Evolutionary conservation across 2,113 vertebrate species (phyloP).

Genomic region (Morone chrysops): DNA sequence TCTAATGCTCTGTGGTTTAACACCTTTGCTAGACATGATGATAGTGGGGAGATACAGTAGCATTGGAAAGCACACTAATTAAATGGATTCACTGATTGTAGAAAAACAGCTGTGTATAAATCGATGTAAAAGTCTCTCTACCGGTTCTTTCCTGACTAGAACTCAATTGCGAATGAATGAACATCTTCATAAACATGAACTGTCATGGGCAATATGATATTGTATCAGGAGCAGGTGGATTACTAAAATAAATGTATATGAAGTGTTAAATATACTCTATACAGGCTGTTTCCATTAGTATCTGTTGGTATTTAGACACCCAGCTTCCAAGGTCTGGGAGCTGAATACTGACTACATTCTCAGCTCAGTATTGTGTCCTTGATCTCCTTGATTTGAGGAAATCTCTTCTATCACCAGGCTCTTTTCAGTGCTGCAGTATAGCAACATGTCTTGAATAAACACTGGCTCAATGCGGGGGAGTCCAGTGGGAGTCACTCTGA

Average conservation of each 20-base stretch:
- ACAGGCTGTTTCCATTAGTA: not conserved
- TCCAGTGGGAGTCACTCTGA: slow-evolving; percentile 75
- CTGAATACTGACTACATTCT: slow-evolving; percentile 42
- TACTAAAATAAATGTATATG: not conserved
- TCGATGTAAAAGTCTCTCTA: slow-evolving; percentile 4
- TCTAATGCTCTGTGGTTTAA: slow-evolving; percentile 58
- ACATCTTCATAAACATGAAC: slow-evolving; percentile 22
- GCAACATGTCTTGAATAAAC: slow-evolving; percentile 78
- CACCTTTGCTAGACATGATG: slow-evolving; percentile 22
- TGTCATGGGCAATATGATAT: slow-evolving; percentile 50
- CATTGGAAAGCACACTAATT: not conserved
- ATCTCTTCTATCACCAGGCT: slow-evolving; percentile 62
- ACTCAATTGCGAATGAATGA: slow-evolving; percentile 26
- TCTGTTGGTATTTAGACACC: not conserved
- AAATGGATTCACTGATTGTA: not conserved
- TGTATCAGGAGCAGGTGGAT: slow-evolving; percentile 52
- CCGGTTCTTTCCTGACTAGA: not conserved
- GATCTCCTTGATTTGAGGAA: slow-evolving; percentile 67
- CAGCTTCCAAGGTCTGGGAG: slow-evolving; percentile 30
- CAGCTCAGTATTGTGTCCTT: slow-evolving; percentile 50
- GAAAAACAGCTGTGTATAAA: not conserved
- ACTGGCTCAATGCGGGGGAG: slow-evolving; percentile 61
- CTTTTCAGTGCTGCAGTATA: slow-evolving; percentile 58
- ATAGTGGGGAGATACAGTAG: slow-evolving; percentile 27
- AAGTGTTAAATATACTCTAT: not conserved